A percentile compares a stretch with the other conserved stretches of the same genome.
Conservation (phyloP, 1,140 invertebrate genomes). For the Charaxes varanes region DNA sequence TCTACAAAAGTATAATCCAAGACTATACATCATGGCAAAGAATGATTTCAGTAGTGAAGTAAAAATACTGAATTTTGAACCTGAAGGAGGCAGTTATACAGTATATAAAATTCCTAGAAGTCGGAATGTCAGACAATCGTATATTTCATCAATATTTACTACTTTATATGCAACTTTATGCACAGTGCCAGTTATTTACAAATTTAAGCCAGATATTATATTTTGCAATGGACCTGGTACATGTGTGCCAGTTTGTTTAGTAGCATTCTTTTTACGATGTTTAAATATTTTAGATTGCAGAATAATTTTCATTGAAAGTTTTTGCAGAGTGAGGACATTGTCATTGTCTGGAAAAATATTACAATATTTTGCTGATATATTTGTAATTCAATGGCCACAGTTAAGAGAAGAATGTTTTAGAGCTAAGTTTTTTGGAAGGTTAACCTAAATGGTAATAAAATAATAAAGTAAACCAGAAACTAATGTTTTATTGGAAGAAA, state of each 20-base stretch:
- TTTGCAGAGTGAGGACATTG: conserved; percentile 91
- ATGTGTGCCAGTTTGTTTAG: conserved; percentile 90
- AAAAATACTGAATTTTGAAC: conserved; percentile 70
- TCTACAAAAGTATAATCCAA: conserved; percentile 75
- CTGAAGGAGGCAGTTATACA: conserved; percentile 58
- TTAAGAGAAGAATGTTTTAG: conserved; percentile 76
- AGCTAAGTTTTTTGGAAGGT: conserved; percentile 78
- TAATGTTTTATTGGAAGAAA: conserved; percentile 4
- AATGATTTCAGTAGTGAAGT: conserved; percentile 88
- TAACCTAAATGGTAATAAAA: conserved; percentile 60
- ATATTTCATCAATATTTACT: conserved; percentile 84
- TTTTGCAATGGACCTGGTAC: conserved; percentile 97
- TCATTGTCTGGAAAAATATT: conserved; percentile 93
- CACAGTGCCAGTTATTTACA: conserved; percentile 82
- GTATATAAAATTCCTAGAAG: conserved; percentile 85
- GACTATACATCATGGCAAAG: conserved; percentile 86
- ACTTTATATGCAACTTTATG: conserved; percentile 82
- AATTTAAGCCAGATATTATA: conserved; percentile 83
- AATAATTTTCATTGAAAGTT: conserved; percentile 95
- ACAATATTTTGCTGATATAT: conserved; percentile 86
- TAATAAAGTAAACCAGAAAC: background rate
- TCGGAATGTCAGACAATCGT: conserved; percentile 91
- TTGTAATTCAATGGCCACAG: conserved; percentile 94
- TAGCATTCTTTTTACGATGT: conserved; percentile 80
- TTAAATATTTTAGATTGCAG: conserved; percentile 79